Evolutionary conservation across 2,888 invertebrate genomes (phyloP).

Genomic region (Bursaphelenchus okinawaensis): DNA sequence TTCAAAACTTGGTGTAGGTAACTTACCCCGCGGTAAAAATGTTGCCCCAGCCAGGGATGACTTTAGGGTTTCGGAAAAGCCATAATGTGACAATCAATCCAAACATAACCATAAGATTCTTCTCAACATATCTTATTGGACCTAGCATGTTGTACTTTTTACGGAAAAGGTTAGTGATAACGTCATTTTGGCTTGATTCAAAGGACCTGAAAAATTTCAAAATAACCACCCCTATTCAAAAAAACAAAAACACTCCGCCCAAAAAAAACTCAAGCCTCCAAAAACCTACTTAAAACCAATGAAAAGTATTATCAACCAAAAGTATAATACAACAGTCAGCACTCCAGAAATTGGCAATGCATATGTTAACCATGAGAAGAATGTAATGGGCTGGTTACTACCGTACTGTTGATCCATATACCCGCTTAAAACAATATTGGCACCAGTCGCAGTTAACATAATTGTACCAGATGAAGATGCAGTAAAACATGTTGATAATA

Average conservation of each 20-base stretch:
- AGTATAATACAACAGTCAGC: conserved; percentile 40
- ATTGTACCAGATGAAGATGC: conserved; percentile 60
- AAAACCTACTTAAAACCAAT: conserved; percentile 37
- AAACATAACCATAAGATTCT: conserved; percentile 28
- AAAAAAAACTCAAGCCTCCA: neutral
- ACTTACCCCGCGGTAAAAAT: conserved; percentile 39
- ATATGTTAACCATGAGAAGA: conserved; percentile 37
- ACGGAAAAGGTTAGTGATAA: conserved; percentile 12
- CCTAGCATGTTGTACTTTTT: conserved; percentile 34
- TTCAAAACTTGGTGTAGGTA: too few relatives aligned
- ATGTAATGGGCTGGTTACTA: conserved; percentile 25
- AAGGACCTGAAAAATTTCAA: conserved; percentile 10
- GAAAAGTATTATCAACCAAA: conserved; percentile 50
- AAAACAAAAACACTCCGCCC: neutral
- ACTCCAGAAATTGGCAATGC: conserved; percentile 25
- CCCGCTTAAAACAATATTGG: conserved; percentile 59
- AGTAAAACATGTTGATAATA: conserved; percentile 56
- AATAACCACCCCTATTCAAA: conserved; percentile 8
- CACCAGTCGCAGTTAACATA: conserved; percentile 60
- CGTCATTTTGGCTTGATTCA: neutral
- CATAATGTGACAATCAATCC: conserved; percentile 30
- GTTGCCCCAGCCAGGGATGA: conserved; percentile 58
- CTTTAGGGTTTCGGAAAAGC: conserved; percentile 57
- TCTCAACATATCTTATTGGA: conserved; percentile 34
- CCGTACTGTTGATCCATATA: conserved; percentile 49